Base-by-base conservation (phyloP, 2,888 invertebrate genomes). In the Acronicta psi region DNA sequence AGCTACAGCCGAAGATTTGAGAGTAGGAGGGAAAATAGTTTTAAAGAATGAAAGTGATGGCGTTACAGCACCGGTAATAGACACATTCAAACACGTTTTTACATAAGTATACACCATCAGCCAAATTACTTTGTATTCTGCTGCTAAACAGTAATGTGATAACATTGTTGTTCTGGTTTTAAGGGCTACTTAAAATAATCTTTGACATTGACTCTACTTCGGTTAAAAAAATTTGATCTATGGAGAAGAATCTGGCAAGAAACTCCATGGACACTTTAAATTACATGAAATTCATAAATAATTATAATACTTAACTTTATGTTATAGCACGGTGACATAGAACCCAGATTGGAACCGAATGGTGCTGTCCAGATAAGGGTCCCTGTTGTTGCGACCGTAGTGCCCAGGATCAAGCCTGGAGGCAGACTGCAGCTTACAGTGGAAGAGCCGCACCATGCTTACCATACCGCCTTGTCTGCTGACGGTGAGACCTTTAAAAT, bases 1-100 rank as follows among this genome's bases (percentile, higher is more conserved):
- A 0, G 96, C 96, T 0, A 96, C 96, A 9, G 96, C 96, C 2
- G 96, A 96, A 75, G 96, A 96, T 85, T 87, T 96, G 37, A 95
- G 95, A 79, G 93, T 94, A 57, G 95, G 96, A 34, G 96, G 96
- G 0, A 96, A 96, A 83, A 95, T 96, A 59, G 91, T 94, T 5
- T 78, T 94, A 14, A 88, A 91, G 18, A 85, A 89, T 61, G 86
- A 89, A 25, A 75, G 82, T 2, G 78, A 68, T 41, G 69, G 75
- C 11, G 65, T 69, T 16, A 54, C 69, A 2, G 44, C 79, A 13
- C 82, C 82, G 83, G 89, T 88, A 73, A 45, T 8, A 41, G 38
- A 16, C 20, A 18, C n/a, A 41, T 10, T 41, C 14, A 18, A 11
- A 20, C 20, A 1, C 2, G 6, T 17, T 37, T 31, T 17, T 29